Evolutionary conservation across 2,888 invertebrate species (phyloP), one percentile per base, ranked within the genome.

Genomic region (Marasmarcha lunaedactyla): DNA sequence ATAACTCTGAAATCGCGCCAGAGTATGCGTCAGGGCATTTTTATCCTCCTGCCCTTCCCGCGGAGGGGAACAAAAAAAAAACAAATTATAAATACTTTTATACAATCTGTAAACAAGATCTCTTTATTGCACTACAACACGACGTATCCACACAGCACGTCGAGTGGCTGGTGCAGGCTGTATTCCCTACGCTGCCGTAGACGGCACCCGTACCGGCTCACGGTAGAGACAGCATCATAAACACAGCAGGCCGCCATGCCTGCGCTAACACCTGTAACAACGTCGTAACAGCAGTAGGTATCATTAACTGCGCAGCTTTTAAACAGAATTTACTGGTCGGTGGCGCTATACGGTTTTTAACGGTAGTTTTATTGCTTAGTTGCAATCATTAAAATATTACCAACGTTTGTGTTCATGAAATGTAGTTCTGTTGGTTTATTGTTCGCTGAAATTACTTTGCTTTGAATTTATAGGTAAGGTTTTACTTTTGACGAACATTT

Each of bases 231-330:
- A 30, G 3, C 11, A 9, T 30, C 35, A 59, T 61, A 61, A 61
- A 63, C 54, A 36, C 39, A 35, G 40, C 33, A 40, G 44, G 37
- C 39, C 25, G 36, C 33, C 26, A 46, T 37, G 33, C 40, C 43
- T 45, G 33, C 33, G 38, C 38, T 38, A 50, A 57, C 57, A 52
- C 51, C 59, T 56, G 63, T 61, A 51, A 57, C 61, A 57, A 41
- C 45, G 55, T 53, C 59, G 59, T 61, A 64, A 67, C 59, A 60
- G 55, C 54, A 63, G 65, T 62, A 59, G 55, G 59, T 61, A 67
- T 63, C 62, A 66, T 69, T 63, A 64, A 66, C 59, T 56, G 55
- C 49, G 50, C 51, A 49, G 53, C 51, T 51, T 55, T 55, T 55
- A 55, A 57, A 54, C 48, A 50, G 49, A 50, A 52, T 55, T 50